These are phyloP conservation scores for Xyrichtys novacula DNA, from an alignment of 2,797 vertebrate species.

Conservation along the genomic window DNA sequence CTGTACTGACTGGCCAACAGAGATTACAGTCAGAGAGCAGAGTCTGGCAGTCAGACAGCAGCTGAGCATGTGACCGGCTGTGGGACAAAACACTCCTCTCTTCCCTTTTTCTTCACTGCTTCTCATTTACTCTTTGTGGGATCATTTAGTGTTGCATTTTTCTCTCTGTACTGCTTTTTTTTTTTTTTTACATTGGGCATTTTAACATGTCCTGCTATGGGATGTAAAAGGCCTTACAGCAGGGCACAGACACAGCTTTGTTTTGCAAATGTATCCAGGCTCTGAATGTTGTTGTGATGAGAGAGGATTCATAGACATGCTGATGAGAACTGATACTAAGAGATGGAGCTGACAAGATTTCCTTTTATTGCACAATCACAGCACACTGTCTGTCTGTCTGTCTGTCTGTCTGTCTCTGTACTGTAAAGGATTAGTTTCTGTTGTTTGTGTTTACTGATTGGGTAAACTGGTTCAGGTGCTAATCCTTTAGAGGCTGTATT, in stretches of 20 bases:
- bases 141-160: too few relatives aligned
- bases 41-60: conserved; percentile 64
- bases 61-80: conserved; percentile 67
- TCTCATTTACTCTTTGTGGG: conserved; percentile 4
- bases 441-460: conserved; percentile 50
- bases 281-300: background rate
- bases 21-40: conserved; percentile 68
- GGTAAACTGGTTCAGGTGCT: conserved; percentile 52
- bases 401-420: background rate
- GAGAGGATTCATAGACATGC: background rate
- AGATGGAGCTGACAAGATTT: conserved; percentile 12
- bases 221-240: background rate
- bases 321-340: background rate
- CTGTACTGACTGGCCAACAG: conserved; percentile 55
- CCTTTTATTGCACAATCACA: conserved; percentile 23
- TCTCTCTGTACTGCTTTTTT: background rate
- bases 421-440: conserved; percentile 50
- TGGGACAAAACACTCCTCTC: conserved; percentile 38
- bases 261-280: background rate
- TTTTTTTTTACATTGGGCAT: too few relatives aligned
- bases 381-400: conserved; percentile 7
- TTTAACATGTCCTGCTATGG: background rate
- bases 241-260: background rate
- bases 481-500: conserved; percentile 34
- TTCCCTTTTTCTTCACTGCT: conserved; percentile 17